Evolutionary conservation across 2,113 vertebrate species (phyloP).

Genomic region (Scortum barcoo): DNA sequence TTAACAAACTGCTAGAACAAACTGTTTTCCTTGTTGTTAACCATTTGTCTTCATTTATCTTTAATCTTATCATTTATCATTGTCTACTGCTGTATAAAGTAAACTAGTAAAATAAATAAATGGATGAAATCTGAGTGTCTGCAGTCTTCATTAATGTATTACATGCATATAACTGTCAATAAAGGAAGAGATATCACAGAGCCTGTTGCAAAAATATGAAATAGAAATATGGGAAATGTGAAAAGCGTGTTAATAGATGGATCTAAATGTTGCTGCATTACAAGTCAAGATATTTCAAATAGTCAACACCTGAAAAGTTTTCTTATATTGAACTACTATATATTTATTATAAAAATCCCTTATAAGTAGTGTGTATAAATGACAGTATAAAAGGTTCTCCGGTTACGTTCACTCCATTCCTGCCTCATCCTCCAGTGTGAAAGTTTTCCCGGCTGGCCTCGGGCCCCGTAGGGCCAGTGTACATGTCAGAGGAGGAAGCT

Average conservation of each 20-base stretch:
- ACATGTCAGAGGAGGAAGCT: constrained; percentile 78
- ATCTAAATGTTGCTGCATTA: neutral
- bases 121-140: neutral
- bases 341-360: neutral
- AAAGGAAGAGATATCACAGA: neutral
- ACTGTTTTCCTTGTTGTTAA: neutral
- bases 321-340: neutral
- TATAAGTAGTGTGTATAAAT: neutral
- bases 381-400: neutral
- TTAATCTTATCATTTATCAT: neutral
- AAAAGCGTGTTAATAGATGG: neutral
- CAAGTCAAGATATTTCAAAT: neutral
- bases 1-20: neutral
- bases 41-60: constrained; percentile 14
- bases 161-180: neutral
- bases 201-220: neutral
- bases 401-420: neutral
- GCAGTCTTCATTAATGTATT: neutral
- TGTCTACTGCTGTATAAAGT: neutral
- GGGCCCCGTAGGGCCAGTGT: constrained; percentile 51
- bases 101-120: constrained; percentile 5
- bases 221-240: neutral
- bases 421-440: constrained; percentile 3
- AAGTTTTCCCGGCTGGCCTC: constrained; percentile 21
- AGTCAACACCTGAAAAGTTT: no score